These are phyloP conservation scores for Echinops telfairi DNA, from an alignment of 2,113 vertebrate species.

Conservation along the genomic window DNA sequence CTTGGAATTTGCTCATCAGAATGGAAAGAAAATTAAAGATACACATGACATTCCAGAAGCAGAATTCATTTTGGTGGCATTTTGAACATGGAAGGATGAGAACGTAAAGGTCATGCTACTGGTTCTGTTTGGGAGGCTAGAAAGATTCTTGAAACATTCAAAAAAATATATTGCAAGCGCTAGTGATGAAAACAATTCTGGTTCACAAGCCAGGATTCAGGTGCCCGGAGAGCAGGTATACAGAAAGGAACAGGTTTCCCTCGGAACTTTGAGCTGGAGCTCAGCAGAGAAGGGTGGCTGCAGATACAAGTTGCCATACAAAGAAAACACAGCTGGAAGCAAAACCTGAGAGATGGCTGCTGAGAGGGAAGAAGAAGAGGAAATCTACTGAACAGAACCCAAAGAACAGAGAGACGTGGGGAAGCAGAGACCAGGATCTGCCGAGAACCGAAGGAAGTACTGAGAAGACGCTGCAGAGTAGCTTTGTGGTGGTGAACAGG, in stretches of 20 bases:
- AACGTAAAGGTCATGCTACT: neutral
- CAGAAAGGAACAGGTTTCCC: neutral
- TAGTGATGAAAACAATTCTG: neutral
- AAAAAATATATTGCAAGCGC: neutral
- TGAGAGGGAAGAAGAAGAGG: neutral
- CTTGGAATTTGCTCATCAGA: neutral
- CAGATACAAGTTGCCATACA: neutral
- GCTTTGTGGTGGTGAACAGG: neutral
- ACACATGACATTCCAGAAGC: neutral
- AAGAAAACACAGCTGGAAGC: neutral
- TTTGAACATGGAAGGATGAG: neutral
- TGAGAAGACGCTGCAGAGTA: neutral
- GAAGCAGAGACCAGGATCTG: neutral
- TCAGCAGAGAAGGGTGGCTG: neutral
- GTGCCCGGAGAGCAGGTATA: neutral
- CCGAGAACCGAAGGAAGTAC: neutral
- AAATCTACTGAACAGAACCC: too few species aligned
- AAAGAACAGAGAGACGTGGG: neutral
- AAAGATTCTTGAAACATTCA: neutral
- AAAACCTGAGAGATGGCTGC: neutral
- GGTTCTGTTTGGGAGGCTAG: neutral
- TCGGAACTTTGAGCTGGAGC: neutral
- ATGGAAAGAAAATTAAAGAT: neutral
- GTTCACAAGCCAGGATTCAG: neutral
- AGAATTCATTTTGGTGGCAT: neutral